These are phyloP conservation scores for Tadarida brasiliensis DNA, from an alignment of 2,797 vertebrate species.

Conservation along the genomic window DNA sequence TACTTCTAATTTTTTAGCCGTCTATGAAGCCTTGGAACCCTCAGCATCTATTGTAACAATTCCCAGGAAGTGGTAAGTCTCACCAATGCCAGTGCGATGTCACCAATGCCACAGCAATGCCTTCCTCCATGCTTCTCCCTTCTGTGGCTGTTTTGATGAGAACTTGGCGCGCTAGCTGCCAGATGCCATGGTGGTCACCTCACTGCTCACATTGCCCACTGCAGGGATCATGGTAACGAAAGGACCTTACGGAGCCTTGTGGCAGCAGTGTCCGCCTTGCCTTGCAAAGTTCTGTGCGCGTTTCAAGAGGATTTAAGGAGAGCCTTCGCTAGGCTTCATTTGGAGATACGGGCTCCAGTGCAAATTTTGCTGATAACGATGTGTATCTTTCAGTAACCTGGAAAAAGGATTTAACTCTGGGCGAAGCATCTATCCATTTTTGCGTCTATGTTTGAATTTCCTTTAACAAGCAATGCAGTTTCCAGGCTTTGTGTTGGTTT, in stretches of 20 bases:
- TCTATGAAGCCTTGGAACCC: neutral
- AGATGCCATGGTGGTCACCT: too few species aligned
- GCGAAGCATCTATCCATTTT: neutral
- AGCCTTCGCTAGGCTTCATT: neutral
- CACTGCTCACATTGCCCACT: too few species aligned
- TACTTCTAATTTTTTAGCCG: neutral
- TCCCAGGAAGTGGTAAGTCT: neutral
- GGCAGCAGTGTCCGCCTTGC: neutral
- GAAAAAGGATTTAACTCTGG: neutral
- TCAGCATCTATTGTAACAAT: neutral
- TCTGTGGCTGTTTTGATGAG: neutral
- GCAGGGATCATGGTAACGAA: neutral
- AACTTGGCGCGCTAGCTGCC: neutral
- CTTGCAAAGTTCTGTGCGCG: neutral
- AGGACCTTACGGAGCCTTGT: neutral
- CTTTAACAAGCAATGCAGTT: neutral
- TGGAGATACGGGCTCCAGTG: neutral
- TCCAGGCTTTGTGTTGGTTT: neutral
- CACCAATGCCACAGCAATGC: fast-evolving
- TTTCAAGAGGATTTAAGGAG: neutral
- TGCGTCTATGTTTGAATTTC: neutral
- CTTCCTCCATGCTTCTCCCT: neutral
- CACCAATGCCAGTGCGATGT: too few species aligned
- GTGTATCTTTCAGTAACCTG: neutral
- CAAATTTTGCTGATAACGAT: neutral